These are phyloP conservation scores for Achroia grisella DNA, from an alignment of 1,140 invertebrate genomes.

Conservation along the genomic window DNA sequence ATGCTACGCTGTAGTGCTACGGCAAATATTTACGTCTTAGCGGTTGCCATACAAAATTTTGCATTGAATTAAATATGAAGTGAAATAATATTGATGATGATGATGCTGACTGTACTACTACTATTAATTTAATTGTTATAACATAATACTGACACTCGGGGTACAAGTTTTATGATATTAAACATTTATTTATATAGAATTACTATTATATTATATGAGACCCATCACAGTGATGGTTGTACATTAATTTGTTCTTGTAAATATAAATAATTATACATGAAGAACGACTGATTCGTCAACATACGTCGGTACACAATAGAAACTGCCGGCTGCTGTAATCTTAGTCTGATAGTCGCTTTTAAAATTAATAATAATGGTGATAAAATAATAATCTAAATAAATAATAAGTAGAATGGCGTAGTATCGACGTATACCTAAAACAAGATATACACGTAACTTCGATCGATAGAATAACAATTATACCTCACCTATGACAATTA, in stretches of 20 bases:
- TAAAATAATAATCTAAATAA: background rate
- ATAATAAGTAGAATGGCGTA: too few relatives aligned
- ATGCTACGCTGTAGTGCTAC: too few relatives aligned
- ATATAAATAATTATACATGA: slow-evolving; percentile 26
- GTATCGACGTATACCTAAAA: background rate
- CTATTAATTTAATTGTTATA: too few relatives aligned
- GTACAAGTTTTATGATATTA: too few relatives aligned
- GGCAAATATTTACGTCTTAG: too few relatives aligned
- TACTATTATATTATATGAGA: slow-evolving; percentile 13
- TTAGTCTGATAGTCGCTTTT: background rate
- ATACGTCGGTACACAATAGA: slow-evolving; percentile 8
- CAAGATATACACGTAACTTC: background rate
- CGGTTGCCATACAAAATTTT: too few relatives aligned
- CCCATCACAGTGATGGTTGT: slow-evolving; percentile 20
- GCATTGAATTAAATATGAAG: too few relatives aligned
- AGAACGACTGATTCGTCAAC: slow-evolving; percentile 26
- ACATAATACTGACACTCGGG: too few relatives aligned
- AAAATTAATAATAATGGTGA: background rate
- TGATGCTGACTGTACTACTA: too few relatives aligned
- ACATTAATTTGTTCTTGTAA: slow-evolving; percentile 33
- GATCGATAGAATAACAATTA: background rate
- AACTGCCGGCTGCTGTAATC: background rate
- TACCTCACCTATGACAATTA: too few relatives aligned
- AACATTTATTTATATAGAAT: too few relatives aligned
- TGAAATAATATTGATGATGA: too few relatives aligned